Evolutionary conservation across 2,113 vertebrate species (phyloP).

Genomic region (Empidonax alnorum): DNA sequence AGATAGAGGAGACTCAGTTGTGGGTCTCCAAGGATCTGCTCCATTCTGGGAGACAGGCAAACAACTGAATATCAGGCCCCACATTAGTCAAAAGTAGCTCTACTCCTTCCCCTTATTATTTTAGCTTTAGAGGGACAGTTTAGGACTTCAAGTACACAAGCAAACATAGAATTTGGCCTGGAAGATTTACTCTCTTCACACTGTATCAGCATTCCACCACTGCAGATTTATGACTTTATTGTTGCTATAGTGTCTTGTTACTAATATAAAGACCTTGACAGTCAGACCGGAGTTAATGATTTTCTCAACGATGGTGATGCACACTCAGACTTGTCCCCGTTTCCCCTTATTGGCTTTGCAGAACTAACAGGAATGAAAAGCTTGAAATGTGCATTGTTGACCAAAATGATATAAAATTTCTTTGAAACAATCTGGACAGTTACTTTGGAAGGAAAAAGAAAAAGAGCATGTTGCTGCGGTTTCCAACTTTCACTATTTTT

Average conservation of each 20-base stretch:
- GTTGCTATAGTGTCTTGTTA: not conserved
- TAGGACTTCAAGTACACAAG: not conserved
- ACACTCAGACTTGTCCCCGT: not conserved
- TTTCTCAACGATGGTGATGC: not conserved
- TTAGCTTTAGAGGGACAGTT: not conserved
- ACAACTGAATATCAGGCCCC: fast-evolving
- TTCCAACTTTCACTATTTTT: not conserved
- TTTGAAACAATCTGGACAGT: not conserved
- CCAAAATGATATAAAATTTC: not conserved
- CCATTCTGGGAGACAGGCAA: not conserved
- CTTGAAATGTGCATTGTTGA: not conserved
- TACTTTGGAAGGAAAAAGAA: not conserved
- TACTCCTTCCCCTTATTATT: not conserved
- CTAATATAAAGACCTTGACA: not conserved
- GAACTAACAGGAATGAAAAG: not conserved
- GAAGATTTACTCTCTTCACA: not conserved
- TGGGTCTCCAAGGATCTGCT: not conserved
- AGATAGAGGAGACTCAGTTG: not conserved
- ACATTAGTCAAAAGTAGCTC: not conserved
- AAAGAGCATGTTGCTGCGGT: not conserved
- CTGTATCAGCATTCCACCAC: not conserved
- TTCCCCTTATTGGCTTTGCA: not conserved
- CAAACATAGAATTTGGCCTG: not conserved
- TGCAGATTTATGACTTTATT: not conserved
- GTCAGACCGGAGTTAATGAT: not conserved